A percentile compares a stretch with the other conserved stretches of the same genome.
Conservation (phyloP, 2,888 invertebrate genomes). For the Yponomeuta malinellus region DNA sequence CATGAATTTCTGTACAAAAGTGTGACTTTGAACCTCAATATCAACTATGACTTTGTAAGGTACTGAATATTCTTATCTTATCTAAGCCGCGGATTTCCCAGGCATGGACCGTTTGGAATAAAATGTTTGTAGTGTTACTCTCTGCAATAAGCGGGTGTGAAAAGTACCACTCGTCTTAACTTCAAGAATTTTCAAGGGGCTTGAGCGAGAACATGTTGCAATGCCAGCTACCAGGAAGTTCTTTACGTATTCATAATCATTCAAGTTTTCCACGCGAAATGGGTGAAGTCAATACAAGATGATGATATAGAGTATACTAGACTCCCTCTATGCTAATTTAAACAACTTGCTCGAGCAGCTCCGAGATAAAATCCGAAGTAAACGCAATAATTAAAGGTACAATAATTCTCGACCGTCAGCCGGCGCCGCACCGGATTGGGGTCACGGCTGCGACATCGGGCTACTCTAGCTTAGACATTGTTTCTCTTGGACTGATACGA, state of each 20-base stretch:
- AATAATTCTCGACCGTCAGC: slow-evolving; percentile 24
- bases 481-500: slow-evolving; percentile 24
- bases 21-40: too few species aligned
- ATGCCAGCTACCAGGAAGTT: background rate
- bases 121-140: too few species aligned
- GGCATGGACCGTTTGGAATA: too few species aligned
- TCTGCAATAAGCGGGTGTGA: too few species aligned
- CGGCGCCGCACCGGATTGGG: slow-evolving; percentile 28
- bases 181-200: too few species aligned
- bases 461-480: slow-evolving; percentile 15
- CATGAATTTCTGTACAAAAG: too few species aligned
- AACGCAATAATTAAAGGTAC: slow-evolving; percentile 17
- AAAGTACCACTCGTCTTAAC: too few species aligned
- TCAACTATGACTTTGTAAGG: too few species aligned
- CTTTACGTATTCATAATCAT: background rate
- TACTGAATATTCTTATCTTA: too few species aligned
- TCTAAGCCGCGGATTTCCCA: too few species aligned
- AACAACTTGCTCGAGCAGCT: background rate
- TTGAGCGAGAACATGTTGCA: too few species aligned
- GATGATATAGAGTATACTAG: background rate
- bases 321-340: background rate
- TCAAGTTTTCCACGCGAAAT: background rate
- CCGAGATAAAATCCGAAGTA: slow-evolving; percentile 9
- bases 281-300: too few species aligned
- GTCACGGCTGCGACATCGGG: slow-evolving; percentile 25